Conservation (phyloP, 2,888 invertebrate species). For the Cryptus armator region DNA sequence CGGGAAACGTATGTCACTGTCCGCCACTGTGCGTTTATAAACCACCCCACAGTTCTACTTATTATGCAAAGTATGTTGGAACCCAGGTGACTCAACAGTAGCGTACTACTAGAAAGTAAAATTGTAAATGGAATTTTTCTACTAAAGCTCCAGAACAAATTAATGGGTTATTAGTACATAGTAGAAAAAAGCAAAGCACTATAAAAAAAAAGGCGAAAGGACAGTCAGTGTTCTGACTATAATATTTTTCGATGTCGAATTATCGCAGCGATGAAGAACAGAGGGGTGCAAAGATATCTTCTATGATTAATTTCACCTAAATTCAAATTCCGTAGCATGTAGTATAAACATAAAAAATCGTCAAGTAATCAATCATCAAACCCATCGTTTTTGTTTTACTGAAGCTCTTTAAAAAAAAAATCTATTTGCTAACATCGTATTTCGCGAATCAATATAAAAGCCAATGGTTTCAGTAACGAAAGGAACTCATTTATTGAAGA, state of each 20-base stretch:
- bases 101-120: slow-evolving; percentile 21
- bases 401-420: not conserved
- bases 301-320: no score
- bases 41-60: slow-evolving; percentile 32
- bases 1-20: slow-evolving; percentile 62
- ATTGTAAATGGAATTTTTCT: slow-evolving; percentile 21
- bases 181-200: no score
- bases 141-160: not conserved
- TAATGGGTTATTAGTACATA: not conserved
- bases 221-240: no score
- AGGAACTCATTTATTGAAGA: not conserved
- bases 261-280: no score
- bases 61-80: slow-evolving; percentile 55
- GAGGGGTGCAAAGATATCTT: no score
- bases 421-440: not conserved
- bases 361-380: not conserved
- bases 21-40: slow-evolving; percentile 23
- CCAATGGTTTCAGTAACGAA: not conserved
- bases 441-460: no score
- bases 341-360: not conserved
- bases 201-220: no score
- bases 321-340: no score
- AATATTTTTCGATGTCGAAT: no score
- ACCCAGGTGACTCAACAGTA: slow-evolving; percentile 23
- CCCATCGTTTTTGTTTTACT: not conserved